Conservation (phyloP, 2,888 invertebrate species). For the Fragum whitleyi region DNA sequence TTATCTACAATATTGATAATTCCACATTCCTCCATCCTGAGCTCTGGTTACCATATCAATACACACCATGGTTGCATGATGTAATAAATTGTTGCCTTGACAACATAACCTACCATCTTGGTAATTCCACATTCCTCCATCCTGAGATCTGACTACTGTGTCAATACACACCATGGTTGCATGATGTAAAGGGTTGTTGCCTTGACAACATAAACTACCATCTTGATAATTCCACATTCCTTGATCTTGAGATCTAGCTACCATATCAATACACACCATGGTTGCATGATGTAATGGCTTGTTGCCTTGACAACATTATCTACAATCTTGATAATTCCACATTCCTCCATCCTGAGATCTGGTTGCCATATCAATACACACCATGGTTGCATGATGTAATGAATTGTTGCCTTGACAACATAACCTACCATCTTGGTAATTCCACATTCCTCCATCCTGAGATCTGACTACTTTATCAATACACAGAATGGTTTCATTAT, state of each 20-base stretch:
- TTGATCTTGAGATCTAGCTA: slow-evolving; percentile 93
- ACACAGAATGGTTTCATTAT: background rate
- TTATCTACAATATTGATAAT: no score
- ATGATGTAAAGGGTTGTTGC: no score
- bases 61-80: slow-evolving; percentile 88
- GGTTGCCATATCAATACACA: no score
- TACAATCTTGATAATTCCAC: no score
- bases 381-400: background rate
- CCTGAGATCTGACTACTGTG: no score
- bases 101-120: slow-evolving; percentile 65
- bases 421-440: background rate
- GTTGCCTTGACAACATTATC: slow-evolving; percentile 64
- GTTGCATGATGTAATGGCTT: slow-evolving; percentile 93
- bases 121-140: background rate
- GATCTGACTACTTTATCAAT: background rate
- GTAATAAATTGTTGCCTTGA: slow-evolving; percentile 89
- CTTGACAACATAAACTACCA: slow-evolving; percentile 61
- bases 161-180: no score
- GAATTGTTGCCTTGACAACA: background rate
- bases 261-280: slow-evolving; percentile 94
- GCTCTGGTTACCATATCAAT: no score
- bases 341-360: no score
- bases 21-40: no score
- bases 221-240: slow-evolving; percentile 87
- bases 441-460: background rate